These are phyloP conservation scores for Cephonodes hylas DNA, from an alignment of 2,888 invertebrate species.

Conservation along the genomic window DNA sequence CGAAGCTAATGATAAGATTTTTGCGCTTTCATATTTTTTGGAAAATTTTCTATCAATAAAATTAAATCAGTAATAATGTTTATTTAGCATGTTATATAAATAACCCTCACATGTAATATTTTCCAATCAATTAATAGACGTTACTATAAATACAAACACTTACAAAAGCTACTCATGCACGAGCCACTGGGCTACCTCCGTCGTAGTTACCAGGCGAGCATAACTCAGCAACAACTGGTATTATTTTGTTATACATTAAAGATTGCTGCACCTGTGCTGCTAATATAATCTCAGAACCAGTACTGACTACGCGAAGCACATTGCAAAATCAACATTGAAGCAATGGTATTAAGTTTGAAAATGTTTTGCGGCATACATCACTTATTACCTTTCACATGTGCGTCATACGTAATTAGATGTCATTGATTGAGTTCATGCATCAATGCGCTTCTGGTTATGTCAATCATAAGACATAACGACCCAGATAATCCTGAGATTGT, in stretches of 20 bases:
- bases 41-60: too few relatives aligned
- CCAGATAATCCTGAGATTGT: not conserved
- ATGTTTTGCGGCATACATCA: not conserved
- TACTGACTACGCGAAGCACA: not conserved
- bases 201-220: not conserved
- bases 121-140: too few relatives aligned
- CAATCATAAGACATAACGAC: not conserved
- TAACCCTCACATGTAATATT: too few relatives aligned
- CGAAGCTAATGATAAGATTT: too few relatives aligned
- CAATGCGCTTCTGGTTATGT: slow-evolving; percentile 4
- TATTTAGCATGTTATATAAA: too few relatives aligned
- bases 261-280: slow-evolving; percentile 1
- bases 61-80: too few relatives aligned
- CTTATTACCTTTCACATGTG: not conserved
- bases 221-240: not conserved
- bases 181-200: not conserved
- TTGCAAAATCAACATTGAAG: not conserved
- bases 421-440: slow-evolving; percentile 7
- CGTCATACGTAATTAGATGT: slow-evolving; percentile 4
- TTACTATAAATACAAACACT: too few relatives aligned
- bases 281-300: not conserved
- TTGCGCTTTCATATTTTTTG: too few relatives aligned
- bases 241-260: slow-evolving; percentile 5
- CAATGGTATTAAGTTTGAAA: not conserved
- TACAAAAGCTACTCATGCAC: too few relatives aligned